Evolutionary conservation across 2,113 vertebrate genomes (phyloP).

Genomic region (Equus przewalskii): DNA sequence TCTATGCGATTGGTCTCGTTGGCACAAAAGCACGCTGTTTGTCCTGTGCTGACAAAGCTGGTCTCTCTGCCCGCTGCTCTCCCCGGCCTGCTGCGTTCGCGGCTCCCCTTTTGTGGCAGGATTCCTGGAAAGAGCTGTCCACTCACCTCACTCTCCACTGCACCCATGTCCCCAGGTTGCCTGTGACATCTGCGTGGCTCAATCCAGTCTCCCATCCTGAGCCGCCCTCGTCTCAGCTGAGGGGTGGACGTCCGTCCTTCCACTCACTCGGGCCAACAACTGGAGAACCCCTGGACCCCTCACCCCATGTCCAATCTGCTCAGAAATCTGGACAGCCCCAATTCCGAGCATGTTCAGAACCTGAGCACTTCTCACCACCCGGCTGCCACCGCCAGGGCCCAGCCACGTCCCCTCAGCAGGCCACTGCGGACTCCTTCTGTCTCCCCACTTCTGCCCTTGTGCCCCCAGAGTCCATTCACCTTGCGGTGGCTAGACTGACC

Average conservation of each 20-base stretch:
- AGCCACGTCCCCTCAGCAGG: fast-evolving
- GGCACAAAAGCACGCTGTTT: too few species aligned
- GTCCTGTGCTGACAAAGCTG: fast-evolving
- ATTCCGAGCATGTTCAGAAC: not conserved
- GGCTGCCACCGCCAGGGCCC: not conserved
- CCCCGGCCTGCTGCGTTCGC: not conserved
- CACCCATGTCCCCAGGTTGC: not conserved
- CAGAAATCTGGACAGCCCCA: not conserved
- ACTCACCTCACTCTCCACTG: not conserved
- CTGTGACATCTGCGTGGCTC: fast-evolving
- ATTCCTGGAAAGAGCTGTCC: too few species aligned
- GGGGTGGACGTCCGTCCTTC: not conserved
- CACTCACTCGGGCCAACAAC: not conserved
- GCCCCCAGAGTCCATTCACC: not conserved
- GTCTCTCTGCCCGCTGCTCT: too few species aligned
- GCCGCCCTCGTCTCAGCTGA: fast-evolving
- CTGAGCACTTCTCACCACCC: not conserved
- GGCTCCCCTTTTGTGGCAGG: not conserved
- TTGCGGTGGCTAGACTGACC: not conserved
- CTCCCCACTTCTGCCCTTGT: not conserved
- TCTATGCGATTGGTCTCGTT: too few species aligned
- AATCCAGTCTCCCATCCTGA: not conserved
- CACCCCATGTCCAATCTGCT: not conserved
- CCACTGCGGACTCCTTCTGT: not conserved
- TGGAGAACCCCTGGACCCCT: not conserved